Evolutionary conservation across 2,888 invertebrate genomes (phyloP), one percentile per base, ranked within the genome.

Genomic region (Lagria hirta): DNA sequence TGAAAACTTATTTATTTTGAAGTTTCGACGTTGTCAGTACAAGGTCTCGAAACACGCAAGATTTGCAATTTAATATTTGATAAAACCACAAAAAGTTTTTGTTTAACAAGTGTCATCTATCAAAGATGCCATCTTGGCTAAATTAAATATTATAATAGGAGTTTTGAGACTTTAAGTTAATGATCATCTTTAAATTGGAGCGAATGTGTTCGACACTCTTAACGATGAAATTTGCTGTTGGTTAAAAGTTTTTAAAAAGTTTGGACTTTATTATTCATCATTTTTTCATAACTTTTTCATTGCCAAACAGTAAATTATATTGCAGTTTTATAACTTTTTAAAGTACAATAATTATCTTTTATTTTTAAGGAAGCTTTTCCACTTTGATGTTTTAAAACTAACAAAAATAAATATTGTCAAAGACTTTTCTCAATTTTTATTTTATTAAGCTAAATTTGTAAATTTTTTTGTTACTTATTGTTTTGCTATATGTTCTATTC

Each of bases 141-240:
- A 22, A 20, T 32, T 24, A 32, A 33, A 32, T 41, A 38, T 38
- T 22, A 21, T 38, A 38, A 38, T 41, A 41, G 40, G 2, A 10
- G 28, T 32, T 26, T 32, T 24, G 30, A 8, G 5, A 14, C 11
- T 14, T 7, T 11, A 11, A 18, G 18, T 30, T 41, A 41, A 33
- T 33, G 41, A 33, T 41, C 41, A 41, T 32, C 33, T 24, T 33
- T 14, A 30, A 26, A 32, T 41, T 26, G 41, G 26, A 20, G 23
- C 15, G 33, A 41, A 32, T 32, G 38, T 38, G 26, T 41, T 41
- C 32, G 41, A 41, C 41, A 41, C 41, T 41, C 17, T 41, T 32
- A 41, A 33, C 33, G 41, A 41, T 32, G 32, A 30, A 41, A 33
- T 23, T 41, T 41, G 30, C 27, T 33, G 41, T 41, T 41, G 27